Evolutionary conservation across 2,888 invertebrate genomes (phyloP), one percentile per base, ranked within the genome.

Genomic region (Dasypolia templi): DNA sequence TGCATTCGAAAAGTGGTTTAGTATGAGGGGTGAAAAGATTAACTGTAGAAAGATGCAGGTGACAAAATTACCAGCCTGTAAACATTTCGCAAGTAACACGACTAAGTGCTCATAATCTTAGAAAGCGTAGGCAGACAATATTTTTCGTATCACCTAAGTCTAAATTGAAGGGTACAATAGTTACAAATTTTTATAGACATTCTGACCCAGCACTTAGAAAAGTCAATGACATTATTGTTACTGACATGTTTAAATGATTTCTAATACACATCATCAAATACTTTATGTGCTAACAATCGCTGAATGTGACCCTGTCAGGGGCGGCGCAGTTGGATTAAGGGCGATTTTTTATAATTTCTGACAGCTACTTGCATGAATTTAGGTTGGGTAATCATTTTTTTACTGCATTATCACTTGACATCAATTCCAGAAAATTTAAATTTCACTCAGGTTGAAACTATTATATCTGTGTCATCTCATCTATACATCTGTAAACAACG

Each of bases 221-320:
- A 58, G n/a, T n/a, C 26, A 14, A 19, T 58, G 12, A 32, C 39
- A 17, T 22, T 44, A 22, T n/a, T 68, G 29, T 35, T 53, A 53
- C n/a, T 61, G 39, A 61, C 39, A 46, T 53, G 29, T 32, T 61
- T 5, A 26, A 77, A 22, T 53, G 0, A 72, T 59, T 42, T 29
- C 26, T 22, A 64, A 26, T 11, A 12, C 32, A 49, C 26, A 19
- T 68, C 53, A 44, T 35, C 32, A 55, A 44, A 55, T 69, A 26
- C 26, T 44, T 44, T 39, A 39, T 53, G 39, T 29, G 4, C 44
- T 35, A 46, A 53, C 53, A 39, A 46, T 32, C 12, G 17, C 44
- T 75, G 39, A 46, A 59, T 39, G n/a, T 44, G 66, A 29, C 44
- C 35, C 17, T 42, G 22, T 22, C 55, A 63, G 65, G 4, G 14